Base-by-base conservation (phyloP, 2,113 vertebrate genomes). In the Macrotus californicus region DNA sequence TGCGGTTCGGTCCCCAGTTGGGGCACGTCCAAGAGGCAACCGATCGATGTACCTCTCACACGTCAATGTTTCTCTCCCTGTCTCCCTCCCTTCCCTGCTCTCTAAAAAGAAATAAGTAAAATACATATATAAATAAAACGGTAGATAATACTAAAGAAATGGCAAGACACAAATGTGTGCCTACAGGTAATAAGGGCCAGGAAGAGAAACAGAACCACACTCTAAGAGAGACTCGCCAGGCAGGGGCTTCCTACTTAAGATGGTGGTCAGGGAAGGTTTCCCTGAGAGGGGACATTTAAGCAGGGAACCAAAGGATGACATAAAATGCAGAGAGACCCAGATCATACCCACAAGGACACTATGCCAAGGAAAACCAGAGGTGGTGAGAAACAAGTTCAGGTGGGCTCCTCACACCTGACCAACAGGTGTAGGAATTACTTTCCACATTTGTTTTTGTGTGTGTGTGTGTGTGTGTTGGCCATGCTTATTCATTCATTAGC, bases 351-450 rank as follows among this genome's bases (percentile, higher is more conserved):
- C 0, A 3, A 13, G 36, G 24, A 26, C 15, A 6, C 16, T 31
- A 18, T 59, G 34, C n/a, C 43, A 59, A 13, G 21, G 43, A 87
- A 59, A 34, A 69, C 2, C 36, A 81, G 67, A 72, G 24, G 46
- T 0, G 24, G 39, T 0, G 29, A 76, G 39, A 54, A 12, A 31
- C 29, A 4, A 39, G 46, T 41, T 59, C 52, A 21, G 36, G 52
- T 5, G 5, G 26, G 19, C 21, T 9, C 56, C 61, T 16, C 46
- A 16, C 18, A 61, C 11, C 61, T 24, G 5, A 26, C 0, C 18
- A 34, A 22, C 16, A 24, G 36, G 21, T 9, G n/a, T 2, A 8
- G 12, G 59, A 43, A 7, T 19, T 41, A 14, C 2, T 16, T 2
- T 26, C 9, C n/a, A 22, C 6, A 36, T 26, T 61, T 29, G 12